Percentiles rank a stretch among this genome's conserved stretches.
These are phyloP conservation scores for Eudyptes chrysolophus DNA, from an alignment of 2,113 vertebrate genomes.

Conservation along the genomic window DNA sequence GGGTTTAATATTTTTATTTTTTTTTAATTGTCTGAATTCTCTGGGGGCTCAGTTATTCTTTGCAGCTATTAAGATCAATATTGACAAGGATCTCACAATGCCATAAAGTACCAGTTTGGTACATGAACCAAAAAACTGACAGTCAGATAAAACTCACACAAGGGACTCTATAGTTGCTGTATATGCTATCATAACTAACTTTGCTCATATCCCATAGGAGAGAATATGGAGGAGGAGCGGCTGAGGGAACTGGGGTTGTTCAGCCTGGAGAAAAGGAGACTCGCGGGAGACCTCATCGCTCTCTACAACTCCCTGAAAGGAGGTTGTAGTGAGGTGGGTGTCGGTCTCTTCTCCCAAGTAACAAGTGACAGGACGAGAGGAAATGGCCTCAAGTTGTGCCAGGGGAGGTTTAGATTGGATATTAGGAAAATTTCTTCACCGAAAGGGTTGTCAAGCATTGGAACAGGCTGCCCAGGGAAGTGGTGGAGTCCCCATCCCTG, in stretches of 20 bases:
- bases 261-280: not conserved
- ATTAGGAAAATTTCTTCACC: not conserved
- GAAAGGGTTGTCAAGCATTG: not conserved
- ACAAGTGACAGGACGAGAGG: not conserved
- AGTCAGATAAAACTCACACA: not conserved
- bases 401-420: not conserved
- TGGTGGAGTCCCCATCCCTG: too few species aligned
- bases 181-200: not conserved
- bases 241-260: not conserved
- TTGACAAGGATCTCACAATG: not conserved
- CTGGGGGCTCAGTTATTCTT: not conserved
- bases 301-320: not conserved
- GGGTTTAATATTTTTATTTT: not conserved
- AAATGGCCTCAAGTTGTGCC: not conserved
- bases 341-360: not conserved
- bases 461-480: not conserved
- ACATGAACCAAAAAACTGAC: fast-evolving
- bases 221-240: not conserved
- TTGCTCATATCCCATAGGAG: not conserved
- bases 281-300: not conserved
- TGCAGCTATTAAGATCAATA: not conserved
- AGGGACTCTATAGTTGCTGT: not conserved
- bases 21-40: not conserved
- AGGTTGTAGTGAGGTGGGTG: not conserved
- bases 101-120: not conserved